These are phyloP conservation scores for Callionymus lyra DNA, from an alignment of 2,113 vertebrate genomes.

Conservation along the genomic window DNA sequence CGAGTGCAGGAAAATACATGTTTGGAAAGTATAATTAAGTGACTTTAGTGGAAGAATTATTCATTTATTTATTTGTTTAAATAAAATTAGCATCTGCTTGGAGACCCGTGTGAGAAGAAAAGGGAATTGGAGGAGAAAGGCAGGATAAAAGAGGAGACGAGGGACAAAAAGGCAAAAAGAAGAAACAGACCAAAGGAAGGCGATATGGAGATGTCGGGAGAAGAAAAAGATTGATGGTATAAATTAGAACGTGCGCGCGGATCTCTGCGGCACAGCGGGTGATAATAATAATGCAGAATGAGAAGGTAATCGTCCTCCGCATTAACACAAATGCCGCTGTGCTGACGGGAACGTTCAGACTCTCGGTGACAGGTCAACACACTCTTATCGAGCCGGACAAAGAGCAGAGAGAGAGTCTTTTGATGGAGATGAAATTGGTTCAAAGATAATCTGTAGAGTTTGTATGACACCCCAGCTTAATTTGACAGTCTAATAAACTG, in stretches of 20 bases:
- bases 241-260: conserved; percentile 1
- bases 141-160: conserved; percentile 16
- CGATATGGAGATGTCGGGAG: conserved; percentile 2
- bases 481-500: no score
- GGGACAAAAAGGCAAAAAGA: no score
- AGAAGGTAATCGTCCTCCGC: conserved; percentile 3
- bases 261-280: neutral
- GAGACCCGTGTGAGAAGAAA: conserved; percentile 16
- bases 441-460: no score
- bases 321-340: neutral
- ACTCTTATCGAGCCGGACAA: no score
- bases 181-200: conserved; percentile 14
- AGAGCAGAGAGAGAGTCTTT: no score
- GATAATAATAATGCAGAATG: neutral
- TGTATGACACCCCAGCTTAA: no score
- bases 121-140: conserved; percentile 7
- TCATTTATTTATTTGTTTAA: conserved; percentile 52
- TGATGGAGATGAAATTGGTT: no score
- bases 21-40: conserved; percentile 67
- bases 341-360: no score
- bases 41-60: conserved; percentile 59
- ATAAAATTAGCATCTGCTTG: conserved; percentile 39
- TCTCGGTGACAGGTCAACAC: no score
- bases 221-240: conserved; percentile 9
- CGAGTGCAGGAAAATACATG: conserved; percentile 42